A percentile compares a stretch with the other conserved stretches of the same genome.
Conservation (phyloP, 2,888 invertebrate genomes). For the Synergus itoensis region DNA sequence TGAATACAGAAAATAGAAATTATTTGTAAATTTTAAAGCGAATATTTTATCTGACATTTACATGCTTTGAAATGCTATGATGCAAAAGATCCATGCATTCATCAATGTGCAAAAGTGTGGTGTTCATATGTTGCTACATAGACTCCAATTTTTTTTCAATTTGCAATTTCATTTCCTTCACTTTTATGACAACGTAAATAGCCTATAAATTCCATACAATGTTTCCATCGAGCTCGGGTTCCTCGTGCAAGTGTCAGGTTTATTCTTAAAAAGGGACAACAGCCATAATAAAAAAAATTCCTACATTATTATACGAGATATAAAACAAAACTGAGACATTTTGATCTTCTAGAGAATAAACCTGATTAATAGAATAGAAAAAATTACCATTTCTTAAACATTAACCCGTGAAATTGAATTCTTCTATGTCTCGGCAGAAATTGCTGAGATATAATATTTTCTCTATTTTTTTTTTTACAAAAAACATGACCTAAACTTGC, state of each 20-base stretch:
- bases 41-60: too few relatives aligned
- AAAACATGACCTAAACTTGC: not conserved
- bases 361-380: too few relatives aligned
- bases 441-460: too few relatives aligned
- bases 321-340: not conserved
- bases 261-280: conserved; percentile 1
- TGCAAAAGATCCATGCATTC: too few relatives aligned
- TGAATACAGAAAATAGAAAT: too few relatives aligned
- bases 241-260: not conserved
- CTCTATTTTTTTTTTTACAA: too few relatives aligned
- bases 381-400: too few relatives aligned
- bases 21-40: too few relatives aligned
- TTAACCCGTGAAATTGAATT: too few relatives aligned
- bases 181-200: conserved; percentile 58
- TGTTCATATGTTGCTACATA: not conserved
- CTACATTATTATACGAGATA: conserved; percentile 4
- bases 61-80: too few relatives aligned
- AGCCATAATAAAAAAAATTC: not conserved
- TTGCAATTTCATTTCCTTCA: conserved; percentile 61
- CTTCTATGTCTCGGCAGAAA: too few relatives aligned
- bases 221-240: conserved; percentile 25
- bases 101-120: too few relatives aligned
- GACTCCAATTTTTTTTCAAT: conserved; percentile 52
- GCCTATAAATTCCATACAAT: conserved; percentile 55
- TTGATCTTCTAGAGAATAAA: not conserved